A percentile compares a stretch with the other conserved stretches of the same genome.
Conservation (phyloP, 1,140 invertebrate genomes). For the Vollenhovia emeryi region DNA sequence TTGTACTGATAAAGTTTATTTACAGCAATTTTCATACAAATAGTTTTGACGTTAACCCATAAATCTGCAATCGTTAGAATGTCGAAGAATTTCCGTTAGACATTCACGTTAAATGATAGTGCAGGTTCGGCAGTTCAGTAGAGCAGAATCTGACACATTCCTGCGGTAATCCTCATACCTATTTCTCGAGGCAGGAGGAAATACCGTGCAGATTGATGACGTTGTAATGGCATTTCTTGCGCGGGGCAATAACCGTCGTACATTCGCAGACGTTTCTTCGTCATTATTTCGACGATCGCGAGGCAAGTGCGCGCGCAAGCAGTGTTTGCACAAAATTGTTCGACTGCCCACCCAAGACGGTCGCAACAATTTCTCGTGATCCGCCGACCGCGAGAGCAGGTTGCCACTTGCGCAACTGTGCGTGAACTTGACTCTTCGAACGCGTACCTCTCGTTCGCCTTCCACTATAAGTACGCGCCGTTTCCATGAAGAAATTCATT, state of each 20-base stretch:
- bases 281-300: conserved; percentile 32
- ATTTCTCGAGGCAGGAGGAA: neutral
- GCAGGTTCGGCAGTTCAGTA: neutral
- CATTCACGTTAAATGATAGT: neutral
- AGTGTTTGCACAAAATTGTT: conserved; percentile 46
- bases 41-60: neutral
- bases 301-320: conserved; percentile 20
- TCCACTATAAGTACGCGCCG: neutral
- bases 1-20: neutral
- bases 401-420: conserved; percentile 71
- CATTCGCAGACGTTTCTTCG: neutral
- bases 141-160: conserved; percentile 13
- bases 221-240: conserved; percentile 25
- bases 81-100: neutral
- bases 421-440: conserved; percentile 72
- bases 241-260: neutral
- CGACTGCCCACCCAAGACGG: conserved; percentile 40
- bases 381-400: conserved; percentile 53
- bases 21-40: neutral
- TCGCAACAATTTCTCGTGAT: conserved; percentile 64
- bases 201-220: conserved; percentile 21
- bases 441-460: conserved; percentile 31
- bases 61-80: neutral
- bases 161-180: neutral
- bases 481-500: conserved; percentile 17